Base-by-base conservation (phyloP, 2,888 invertebrate genomes). In the Lampropteryx suffumata region DNA sequence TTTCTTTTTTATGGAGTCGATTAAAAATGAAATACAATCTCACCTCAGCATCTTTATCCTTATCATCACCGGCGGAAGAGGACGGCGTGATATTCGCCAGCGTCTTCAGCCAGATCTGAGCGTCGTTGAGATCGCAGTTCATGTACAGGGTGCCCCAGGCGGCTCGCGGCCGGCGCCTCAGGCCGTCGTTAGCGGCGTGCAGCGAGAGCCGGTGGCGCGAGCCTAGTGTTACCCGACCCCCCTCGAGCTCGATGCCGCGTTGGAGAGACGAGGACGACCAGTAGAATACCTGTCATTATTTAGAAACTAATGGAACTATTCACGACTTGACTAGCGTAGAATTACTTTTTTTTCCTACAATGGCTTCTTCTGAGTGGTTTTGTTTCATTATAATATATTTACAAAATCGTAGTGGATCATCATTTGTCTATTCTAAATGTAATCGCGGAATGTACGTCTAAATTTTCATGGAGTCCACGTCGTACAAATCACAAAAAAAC, bases 261-360 rank as follows among this genome's bases (percentile, higher is more conserved):
- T 98, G 98, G 92, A 97, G 95, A 0, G 98, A 97, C 65, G 97
- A 98, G 0, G 99, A 99, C 93, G 99, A 98, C 99, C 99, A 99
- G 87, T 99, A 99, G 76, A 95, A 95, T 6, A 98, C 94, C 88
- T 92, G 55, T 7, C 3, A 24, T 7, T 7, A 24, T 6, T 1
- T 7, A 1, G 7, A 4, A 24, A 6, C 3, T 6, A 24, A 7
- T 24, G 17, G 4, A 17, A 24, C 6, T 6, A 24, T 6, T 24
- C 3, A 24, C 1, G 24, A n/a, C n/a, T n/a, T n/a, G n/a, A n/a
- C n/a, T n/a, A n/a, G n/a, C n/a, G n/a, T n/a, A n/a, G n/a, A n/a
- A n/a, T n/a, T n/a, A n/a, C n/a, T n/a, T n/a, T n/a, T n/a, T n/a
- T n/a, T n/a, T n/a, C n/a, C n/a, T n/a, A n/a, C n/a, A n/a, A n/a